Evolutionary conservation across 2,797 vertebrate species (phyloP), one percentile per base, ranked within the genome.

Genomic region (Typhlichthys eigenmanni): DNA sequence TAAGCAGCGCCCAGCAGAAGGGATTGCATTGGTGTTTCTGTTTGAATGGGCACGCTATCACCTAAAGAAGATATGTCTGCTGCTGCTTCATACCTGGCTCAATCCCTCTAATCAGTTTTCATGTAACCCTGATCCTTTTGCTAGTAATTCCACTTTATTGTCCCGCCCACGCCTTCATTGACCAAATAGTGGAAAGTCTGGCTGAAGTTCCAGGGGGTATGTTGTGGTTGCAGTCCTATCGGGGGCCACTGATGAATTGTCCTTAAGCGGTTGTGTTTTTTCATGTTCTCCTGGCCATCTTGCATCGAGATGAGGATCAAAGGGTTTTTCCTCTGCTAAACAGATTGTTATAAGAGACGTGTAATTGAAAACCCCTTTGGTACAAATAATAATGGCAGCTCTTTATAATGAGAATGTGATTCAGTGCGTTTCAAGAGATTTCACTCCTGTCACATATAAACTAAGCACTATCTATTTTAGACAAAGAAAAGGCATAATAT

Each of bases 101-200:
- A 89, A 90, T 90, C 88, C 75, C 74, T 86, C 82, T 89, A 85
- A 91, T 92, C 87, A 88, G 82, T 84, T 90, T 92, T 88, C 78
- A 82, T 86, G 83, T 87, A 72, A 59, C 76, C 65, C 74, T 84
- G 75, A 86, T 88, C 86, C 83, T 83, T 76, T 83, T 67, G 66
- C 73, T 74, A 66, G 58, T 70, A 60, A 71, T 79, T 82, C 63
- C 65, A 81, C 71, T 74, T 55, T 55, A 47, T 66, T 54, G 11
- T 38, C 50, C 8, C 17, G 16, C 7, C n/a, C 24, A 11, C 52
- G 58, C 66, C 59, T 75, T 67, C 55, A 62, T 64, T 75, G 47
- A 65, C 47, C 29, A 11, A 46, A 17, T 11, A 9, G 11, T 5
- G 10, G 38, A 9, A 43, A 43, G 38, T 43, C 38, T 43, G 38